Percentiles rank a stretch among this genome's conserved stretches.
phyloP scores from a whole-genome alignment of 2,888 invertebrate genomes.

The Drosophila demipolita region DNA sequence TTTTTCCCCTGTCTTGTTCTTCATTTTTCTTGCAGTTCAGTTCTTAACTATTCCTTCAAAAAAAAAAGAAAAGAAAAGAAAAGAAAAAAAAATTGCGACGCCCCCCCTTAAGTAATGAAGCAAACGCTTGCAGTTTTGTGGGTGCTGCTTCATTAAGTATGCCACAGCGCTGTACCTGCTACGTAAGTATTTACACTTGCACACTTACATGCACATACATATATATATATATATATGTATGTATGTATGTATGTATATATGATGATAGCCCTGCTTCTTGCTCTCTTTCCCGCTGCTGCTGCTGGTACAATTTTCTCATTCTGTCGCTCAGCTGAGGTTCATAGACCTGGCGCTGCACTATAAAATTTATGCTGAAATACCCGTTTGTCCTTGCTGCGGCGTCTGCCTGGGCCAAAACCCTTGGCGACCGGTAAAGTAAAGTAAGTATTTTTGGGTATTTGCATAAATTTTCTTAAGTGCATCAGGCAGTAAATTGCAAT shows the following conservation, averaged over 20 bases:
- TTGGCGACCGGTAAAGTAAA: slow-evolving; percentile 59
- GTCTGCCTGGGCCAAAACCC: slow-evolving; percentile 54
- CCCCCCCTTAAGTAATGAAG: slow-evolving; percentile 70
- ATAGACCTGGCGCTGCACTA: slow-evolving; percentile 78
- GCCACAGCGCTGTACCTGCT: slow-evolving; percentile 58
- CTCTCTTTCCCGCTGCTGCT: neutral
- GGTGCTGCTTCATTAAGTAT: slow-evolving; percentile 81
- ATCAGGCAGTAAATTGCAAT: slow-evolving; percentile 83
- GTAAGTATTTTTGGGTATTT: slow-evolving; percentile 83
- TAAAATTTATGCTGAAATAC: slow-evolving; percentile 79
- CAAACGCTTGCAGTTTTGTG: slow-evolving; percentile 77
- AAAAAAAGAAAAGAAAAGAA: slow-evolving; percentile 23
- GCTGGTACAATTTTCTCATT: neutral
- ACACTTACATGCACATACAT: slow-evolving; percentile 13
- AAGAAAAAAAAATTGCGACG: slow-evolving; percentile 33
- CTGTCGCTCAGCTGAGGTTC: slow-evolving; percentile 50
- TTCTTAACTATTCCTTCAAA: slow-evolving; percentile 79
- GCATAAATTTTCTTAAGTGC: slow-evolving; percentile 84
- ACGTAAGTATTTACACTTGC: slow-evolving; percentile 42
- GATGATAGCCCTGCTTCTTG: slow-evolving; percentile 27
- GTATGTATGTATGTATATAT: neutral
- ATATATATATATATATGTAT: slow-evolving; percentile 1
- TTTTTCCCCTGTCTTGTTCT: neutral
- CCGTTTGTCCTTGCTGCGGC: slow-evolving; percentile 76
- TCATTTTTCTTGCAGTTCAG: slow-evolving; percentile 28